phyloP scores from a whole-genome alignment of 2,113 vertebrate genomes.

The Egretta garzetta region DNA sequence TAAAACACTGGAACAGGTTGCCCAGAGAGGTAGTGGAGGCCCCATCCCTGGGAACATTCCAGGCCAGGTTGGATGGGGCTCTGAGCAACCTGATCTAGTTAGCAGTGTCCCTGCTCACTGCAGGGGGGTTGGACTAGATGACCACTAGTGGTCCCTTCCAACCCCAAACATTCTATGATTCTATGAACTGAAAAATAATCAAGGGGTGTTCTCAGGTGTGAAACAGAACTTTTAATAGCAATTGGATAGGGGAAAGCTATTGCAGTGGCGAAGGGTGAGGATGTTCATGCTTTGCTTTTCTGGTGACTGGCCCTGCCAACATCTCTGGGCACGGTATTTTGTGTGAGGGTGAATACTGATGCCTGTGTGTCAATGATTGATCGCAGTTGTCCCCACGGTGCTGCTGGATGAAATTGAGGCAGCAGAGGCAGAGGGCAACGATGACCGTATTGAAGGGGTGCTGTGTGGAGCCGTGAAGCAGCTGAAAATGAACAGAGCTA shows the following conservation, averaged over 20 bases:
- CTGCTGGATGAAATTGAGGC: slow-evolving; percentile 95
- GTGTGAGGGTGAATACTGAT: background rate
- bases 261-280: background rate
- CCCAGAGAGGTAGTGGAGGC: too few species aligned
- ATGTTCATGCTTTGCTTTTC: background rate
- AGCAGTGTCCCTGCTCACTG: too few species aligned
- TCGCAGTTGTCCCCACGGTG: slow-evolving; percentile 84
- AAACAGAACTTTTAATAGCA: background rate
- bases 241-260: background rate
- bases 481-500: slow-evolving; percentile 92
- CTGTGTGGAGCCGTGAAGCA: slow-evolving; percentile 95
- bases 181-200: background rate
- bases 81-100: too few species aligned
- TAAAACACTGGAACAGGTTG: too few species aligned
- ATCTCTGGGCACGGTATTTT: fast-evolving
- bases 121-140: too few species aligned
- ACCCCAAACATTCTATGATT: too few species aligned
- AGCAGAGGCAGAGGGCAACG: slow-evolving; percentile 91
- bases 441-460: slow-evolving; percentile 92
- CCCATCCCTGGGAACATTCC: too few species aligned
- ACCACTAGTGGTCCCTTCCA: too few species aligned
- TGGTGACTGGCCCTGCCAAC: background rate
- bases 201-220: background rate
- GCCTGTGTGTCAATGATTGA: background rate
- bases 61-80: too few species aligned